Conservation (phyloP, 2,113 vertebrate species). For the Chloroceryle aenea region DNA sequence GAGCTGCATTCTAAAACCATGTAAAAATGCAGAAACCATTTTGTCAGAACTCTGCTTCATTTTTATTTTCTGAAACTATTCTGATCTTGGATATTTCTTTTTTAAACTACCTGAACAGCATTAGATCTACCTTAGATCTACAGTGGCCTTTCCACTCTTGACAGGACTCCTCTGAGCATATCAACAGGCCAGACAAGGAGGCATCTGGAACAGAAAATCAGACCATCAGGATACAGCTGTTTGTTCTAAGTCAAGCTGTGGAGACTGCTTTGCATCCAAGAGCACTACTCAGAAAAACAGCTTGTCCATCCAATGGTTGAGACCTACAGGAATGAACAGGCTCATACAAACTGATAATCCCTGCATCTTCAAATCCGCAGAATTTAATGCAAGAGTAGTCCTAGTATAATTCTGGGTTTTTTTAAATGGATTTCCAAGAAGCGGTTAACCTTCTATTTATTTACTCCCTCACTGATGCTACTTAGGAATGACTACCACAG, state of each 20-base stretch:
- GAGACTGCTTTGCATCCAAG: not conserved
- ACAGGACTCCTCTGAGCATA: constrained; percentile 3
- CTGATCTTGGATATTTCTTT: not conserved
- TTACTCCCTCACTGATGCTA: not conserved
- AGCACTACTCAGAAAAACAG: not conserved
- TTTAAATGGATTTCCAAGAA: not conserved
- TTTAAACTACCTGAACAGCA: not conserved
- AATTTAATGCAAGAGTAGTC: not conserved
- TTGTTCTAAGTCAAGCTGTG: not conserved
- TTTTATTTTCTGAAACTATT: not conserved
- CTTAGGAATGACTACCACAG: not conserved
- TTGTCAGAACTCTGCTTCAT: not conserved
- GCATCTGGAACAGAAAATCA: constrained; percentile 16
- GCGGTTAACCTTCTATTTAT: not conserved
- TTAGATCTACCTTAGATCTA: constrained; percentile 1
- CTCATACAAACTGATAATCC: not conserved
- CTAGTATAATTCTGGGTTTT: not conserved
- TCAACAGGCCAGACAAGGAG: not conserved
- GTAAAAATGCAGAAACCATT: not conserved
- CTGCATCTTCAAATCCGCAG: not conserved
- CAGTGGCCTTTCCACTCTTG: not conserved
- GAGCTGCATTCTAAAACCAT: not conserved
- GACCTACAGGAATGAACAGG: not conserved
- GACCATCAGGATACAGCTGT: not conserved
- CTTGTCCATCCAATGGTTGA: not conserved